Evolutionary conservation across 2,113 vertebrate genomes (phyloP).

Genomic region (Semicossyphus pulcher): DNA sequence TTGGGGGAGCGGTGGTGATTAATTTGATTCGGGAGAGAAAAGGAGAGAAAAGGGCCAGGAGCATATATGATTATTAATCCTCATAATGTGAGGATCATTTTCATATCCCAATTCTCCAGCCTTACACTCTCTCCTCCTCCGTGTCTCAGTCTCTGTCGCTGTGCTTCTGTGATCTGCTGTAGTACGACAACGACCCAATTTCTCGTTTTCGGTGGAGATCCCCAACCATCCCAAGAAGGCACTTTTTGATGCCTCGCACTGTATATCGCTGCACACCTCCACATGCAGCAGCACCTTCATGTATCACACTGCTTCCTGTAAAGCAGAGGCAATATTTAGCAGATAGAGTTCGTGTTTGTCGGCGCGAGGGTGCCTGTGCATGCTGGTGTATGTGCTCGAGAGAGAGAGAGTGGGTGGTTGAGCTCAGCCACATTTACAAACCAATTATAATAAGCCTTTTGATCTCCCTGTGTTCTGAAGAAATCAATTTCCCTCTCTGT

Average conservation of each 20-base stretch:
- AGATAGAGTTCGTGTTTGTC: constrained; percentile 40
- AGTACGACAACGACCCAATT: constrained; percentile 56
- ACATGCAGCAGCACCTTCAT: constrained; percentile 16
- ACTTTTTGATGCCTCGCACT: constrained; percentile 34
- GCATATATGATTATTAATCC: constrained; percentile 78
- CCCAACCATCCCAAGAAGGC: constrained; percentile 10
- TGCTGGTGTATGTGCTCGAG: constrained; percentile 31
- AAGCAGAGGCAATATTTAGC: constrained; percentile 25
- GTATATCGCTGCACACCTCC: constrained; percentile 4
- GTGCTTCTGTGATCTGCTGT: constrained; percentile 36
- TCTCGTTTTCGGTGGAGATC: constrained; percentile 45
- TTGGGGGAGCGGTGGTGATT: constrained; percentile 64
- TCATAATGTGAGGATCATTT: constrained; percentile 77
- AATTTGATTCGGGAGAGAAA: constrained; percentile 67
- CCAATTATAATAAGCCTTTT: constrained; percentile 79
- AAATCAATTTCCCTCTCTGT: constrained; percentile 75
- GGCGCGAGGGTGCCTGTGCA: constrained; percentile 25
- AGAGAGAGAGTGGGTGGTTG: constrained; percentile 48
- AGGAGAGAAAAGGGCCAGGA: constrained; percentile 65
- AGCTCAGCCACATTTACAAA: constrained; percentile 70
- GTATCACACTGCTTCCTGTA: constrained; percentile 2
- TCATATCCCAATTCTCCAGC: constrained; percentile 68
- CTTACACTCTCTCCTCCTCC: constrained; percentile 10
- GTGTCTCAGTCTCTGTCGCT: constrained; percentile 30
- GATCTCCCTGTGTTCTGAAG: constrained; percentile 72